A percentile compares a stretch with the other conserved stretches of the same genome.
These are phyloP conservation scores for Spheniscus mendiculus DNA, from an alignment of 2,113 vertebrate species.

Conservation along the genomic window DNA sequence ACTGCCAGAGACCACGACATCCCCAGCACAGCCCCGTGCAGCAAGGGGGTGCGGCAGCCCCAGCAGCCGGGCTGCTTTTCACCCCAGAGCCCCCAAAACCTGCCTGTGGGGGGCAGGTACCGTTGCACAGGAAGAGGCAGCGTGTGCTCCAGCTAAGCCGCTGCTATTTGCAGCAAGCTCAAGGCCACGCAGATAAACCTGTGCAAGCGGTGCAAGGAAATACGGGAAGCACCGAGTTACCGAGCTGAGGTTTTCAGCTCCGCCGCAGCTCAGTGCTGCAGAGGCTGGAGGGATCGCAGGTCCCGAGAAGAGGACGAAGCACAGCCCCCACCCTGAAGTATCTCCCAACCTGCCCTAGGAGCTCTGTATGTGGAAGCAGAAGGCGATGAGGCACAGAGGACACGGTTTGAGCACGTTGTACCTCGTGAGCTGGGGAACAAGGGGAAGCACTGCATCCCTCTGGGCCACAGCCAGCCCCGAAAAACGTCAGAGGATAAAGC, in stretches of 20 bases:
- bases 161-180: background rate
- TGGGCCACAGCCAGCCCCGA: background rate
- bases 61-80: background rate
- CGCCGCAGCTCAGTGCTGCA: background rate
- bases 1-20: too few species aligned
- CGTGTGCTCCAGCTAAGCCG: rapidly evolving
- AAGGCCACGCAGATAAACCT: background rate
- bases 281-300: background rate
- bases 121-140: background rate
- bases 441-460: background rate
- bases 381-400: rapidly evolving
- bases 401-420: rapidly evolving
- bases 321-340: rapidly evolving
- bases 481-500: rapidly evolving
- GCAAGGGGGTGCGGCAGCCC: background rate
- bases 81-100: background rate
- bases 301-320: background rate
- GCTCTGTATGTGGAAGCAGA: too few species aligned
- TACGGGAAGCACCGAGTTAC: rapidly evolving
- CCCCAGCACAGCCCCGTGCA: background rate
- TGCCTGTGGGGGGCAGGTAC: background rate
- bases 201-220: rapidly evolving
- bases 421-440: rapidly evolving
- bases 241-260: too few species aligned
- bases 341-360: background rate